Conservation (phyloP, 1,140 invertebrate genomes). For the Palaemon carinicauda region DNA sequence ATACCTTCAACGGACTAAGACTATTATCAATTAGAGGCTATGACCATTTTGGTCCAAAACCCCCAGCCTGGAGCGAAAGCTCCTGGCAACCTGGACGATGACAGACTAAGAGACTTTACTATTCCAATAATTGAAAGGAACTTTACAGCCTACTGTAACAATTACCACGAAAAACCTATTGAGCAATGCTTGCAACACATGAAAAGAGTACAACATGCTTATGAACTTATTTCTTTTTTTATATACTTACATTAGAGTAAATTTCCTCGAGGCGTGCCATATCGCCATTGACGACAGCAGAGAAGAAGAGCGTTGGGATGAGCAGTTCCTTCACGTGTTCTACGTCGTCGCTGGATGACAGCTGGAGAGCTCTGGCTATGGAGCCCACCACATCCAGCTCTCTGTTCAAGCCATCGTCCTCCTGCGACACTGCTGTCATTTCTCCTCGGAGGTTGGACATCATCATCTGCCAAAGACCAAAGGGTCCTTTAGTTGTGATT, state of each 20-base stretch:
- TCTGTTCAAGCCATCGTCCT: conserved; percentile 61
- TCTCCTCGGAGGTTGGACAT: conserved; percentile 70
- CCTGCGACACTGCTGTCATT: conserved; percentile 60
- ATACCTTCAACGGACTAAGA: no score
- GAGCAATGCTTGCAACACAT: no score
- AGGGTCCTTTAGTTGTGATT: background rate
- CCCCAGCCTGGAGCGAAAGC: no score
- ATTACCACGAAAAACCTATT: no score
- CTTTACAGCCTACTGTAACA: no score
- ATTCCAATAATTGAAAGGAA: no score
- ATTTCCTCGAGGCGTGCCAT: conserved; percentile 64
- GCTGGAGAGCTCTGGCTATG: conserved; percentile 73
- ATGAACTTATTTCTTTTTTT: no score
- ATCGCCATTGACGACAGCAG: conserved; percentile 76
- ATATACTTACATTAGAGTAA: conserved; percentile 27
- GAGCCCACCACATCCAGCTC: conserved; percentile 75
- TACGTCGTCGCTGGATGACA: conserved; percentile 76
- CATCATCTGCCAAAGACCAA: conserved; percentile 75
- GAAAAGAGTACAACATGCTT: no score
- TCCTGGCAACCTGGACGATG: no score
- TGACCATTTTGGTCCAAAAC: no score
- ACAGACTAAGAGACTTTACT: no score
- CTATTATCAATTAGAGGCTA: no score
- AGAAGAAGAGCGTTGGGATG: conserved; percentile 80
- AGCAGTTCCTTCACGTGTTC: conserved; percentile 76